phyloP scores from a whole-genome alignment of 2,113 vertebrate genomes.

The Ibidorhyncha struthersii region DNA sequence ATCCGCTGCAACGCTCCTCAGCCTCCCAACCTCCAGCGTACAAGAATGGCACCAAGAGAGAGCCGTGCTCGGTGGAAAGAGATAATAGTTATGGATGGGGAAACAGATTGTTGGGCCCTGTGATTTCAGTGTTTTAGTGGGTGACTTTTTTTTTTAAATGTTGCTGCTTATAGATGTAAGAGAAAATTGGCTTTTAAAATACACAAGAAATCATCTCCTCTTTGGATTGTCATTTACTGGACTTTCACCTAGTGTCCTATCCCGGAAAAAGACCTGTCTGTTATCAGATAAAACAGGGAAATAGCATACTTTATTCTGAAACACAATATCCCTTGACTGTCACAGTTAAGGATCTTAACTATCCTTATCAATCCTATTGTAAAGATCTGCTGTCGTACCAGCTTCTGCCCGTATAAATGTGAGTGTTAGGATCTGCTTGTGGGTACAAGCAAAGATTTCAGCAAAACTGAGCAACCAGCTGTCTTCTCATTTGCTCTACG shows the following conservation, averaged over 20 bases:
- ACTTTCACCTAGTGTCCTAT: not conserved
- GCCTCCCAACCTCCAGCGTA: rapidly evolving
- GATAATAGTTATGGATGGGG: rapidly evolving
- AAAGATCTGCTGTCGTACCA: not conserved
- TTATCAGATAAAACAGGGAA: not conserved
- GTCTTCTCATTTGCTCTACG: conserved; percentile 16
- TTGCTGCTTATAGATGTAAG: not conserved
- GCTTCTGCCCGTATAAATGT: not conserved
- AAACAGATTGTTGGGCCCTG: too few relatives aligned
- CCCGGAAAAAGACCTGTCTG: not conserved
- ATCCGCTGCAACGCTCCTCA: rapidly evolving
- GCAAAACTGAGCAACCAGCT: not conserved
- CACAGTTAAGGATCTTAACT: not conserved
- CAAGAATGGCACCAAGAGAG: not conserved
- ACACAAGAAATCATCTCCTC: not conserved
- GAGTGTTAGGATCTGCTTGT: not conserved
- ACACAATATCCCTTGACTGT: not conserved
- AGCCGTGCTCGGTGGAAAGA: rapidly evolving
- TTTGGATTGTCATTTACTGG: not conserved
- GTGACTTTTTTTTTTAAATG: not conserved
- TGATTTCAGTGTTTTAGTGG: not conserved
- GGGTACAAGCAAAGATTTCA: not conserved
- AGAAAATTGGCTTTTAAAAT: not conserved
- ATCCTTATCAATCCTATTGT: not conserved
- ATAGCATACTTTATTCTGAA: not conserved